Base-by-base conservation (phyloP, 1,140 invertebrate genomes). In the Coenobita brevimanus region DNA sequence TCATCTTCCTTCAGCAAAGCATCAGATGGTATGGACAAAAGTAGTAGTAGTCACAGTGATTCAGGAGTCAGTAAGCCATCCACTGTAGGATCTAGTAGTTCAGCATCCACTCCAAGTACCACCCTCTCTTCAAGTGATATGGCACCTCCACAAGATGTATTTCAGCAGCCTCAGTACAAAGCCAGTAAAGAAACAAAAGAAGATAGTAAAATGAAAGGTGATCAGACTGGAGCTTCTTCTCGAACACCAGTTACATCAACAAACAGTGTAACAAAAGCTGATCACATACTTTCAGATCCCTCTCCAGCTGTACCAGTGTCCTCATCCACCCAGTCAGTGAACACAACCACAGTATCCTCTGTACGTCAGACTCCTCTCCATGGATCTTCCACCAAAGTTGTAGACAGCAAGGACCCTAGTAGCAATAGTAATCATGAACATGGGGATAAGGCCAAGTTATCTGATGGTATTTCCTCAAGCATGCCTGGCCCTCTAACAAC, bases 351-450 rank as follows among this genome's bases (percentile, higher is more conserved):
- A 71, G 41, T 84, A 57, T 27, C 73, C 57, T 62, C 82, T 13
- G 50, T 75, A 21, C 89, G 73, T 30, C 84, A 57, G 43, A 54
- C 79, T 21, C 80, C 86, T 24, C 62, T 36, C 73, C 93, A 2
- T 73, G 81, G 50, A 13, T 10, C 82, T 24, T 13, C 50, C 21
- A 62, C 54, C 8, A 87, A 87, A 50, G 46, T 62, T 38, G 8
- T 71, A 43, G 85, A 87, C 15, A 64, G 60, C 24, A 87, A 80
- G 24, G 85, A 87, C 46, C 83, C 46, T 15, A 33, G 36, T 13
- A 81, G 33, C 43, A 67, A 8, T 24, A 43, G 57, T 30, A 60
- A 27, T 57, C 78, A 69, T 10, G 87, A 84, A 1, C 75, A 79
- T 86, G 73, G 62, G 6, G 57, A 75, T 36, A 82, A 89, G 43